phyloP scores from a whole-genome alignment of 2,797 vertebrate species.

The Microctenopoma steveboyesi region DNA sequence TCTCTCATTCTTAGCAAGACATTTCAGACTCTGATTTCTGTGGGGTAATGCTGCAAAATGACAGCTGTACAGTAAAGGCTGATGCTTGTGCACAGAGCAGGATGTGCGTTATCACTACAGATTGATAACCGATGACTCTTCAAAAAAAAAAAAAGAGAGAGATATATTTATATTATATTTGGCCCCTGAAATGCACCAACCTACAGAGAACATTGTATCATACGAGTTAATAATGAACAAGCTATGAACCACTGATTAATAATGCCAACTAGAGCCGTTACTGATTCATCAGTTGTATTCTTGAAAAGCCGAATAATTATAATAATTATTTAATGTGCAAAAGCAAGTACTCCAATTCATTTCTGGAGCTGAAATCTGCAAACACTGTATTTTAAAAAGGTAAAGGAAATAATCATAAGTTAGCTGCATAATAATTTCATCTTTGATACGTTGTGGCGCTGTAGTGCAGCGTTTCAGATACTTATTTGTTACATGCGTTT shows the following conservation, averaged over 20 bases:
- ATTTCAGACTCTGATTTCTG: slow-evolving; percentile 39
- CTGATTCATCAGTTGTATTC: too few species aligned
- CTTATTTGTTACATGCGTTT: too few species aligned
- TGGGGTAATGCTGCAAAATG: slow-evolving; percentile 55
- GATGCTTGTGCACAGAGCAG: background rate
- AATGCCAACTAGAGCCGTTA: background rate
- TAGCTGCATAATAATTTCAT: too few species aligned
- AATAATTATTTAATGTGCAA: too few species aligned
- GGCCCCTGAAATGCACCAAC: background rate
- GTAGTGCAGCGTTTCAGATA: too few species aligned
- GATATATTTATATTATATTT: background rate
- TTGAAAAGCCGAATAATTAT: too few species aligned
- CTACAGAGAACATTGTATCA: too few species aligned
- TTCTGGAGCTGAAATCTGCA: too few species aligned
- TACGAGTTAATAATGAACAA: background rate
- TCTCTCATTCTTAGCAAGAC: slow-evolving; percentile 60
- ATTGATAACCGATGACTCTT: slow-evolving; percentile 7
- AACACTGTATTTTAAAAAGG: too few species aligned
- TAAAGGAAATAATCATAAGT: too few species aligned
- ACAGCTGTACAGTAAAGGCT: slow-evolving; percentile 9
- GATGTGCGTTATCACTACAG: slow-evolving; percentile 3
- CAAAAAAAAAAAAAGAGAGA: background rate
- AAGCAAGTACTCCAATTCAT: too few species aligned
- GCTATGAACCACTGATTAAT: background rate
- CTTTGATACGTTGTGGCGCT: too few species aligned